Evolutionary conservation across 2,888 invertebrate species (phyloP).

Genomic region (Ceramica pisi): DNA sequence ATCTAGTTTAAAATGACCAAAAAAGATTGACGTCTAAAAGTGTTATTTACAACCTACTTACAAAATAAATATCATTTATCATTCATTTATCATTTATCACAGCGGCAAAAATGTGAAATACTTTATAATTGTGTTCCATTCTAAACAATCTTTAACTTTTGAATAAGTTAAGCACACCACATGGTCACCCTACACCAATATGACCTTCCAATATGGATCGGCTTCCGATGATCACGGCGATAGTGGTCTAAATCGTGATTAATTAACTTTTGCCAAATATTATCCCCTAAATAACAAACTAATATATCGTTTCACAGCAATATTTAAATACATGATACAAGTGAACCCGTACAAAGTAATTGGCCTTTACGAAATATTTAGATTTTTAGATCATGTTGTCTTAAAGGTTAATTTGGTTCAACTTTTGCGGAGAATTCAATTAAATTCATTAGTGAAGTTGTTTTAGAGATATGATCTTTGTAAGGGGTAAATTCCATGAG

Average conservation of each 20-base stretch:
- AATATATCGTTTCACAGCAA: slow-evolving; percentile 48
- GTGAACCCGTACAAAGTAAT: slow-evolving; percentile 42
- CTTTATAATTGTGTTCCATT: no score
- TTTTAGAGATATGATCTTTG: slow-evolving; percentile 9
- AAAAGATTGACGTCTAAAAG: no score
- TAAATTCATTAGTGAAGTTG: slow-evolving; percentile 40
- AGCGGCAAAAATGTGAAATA: no score
- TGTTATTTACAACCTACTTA: no score
- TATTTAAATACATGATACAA: slow-evolving; percentile 36
- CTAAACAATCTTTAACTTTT: neutral
- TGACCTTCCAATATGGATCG: slow-evolving; percentile 66
- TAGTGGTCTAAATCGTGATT: slow-evolving; percentile 63
- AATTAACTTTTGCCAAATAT: slow-evolving; percentile 67
- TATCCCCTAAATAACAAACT: slow-evolving; percentile 52
- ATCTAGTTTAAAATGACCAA: no score
- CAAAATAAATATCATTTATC: no score
- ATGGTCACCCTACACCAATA: slow-evolving; percentile 50
- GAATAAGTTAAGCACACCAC: neutral
- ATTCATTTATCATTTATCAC: no score
- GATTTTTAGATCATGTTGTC: slow-evolving; percentile 36
- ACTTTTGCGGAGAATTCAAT: slow-evolving; percentile 35
- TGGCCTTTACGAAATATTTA: slow-evolving; percentile 50
- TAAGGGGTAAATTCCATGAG: slow-evolving; percentile 1
- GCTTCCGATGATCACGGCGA: slow-evolving; percentile 63
- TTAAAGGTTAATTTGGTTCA: slow-evolving; percentile 50